Evolutionary conservation across 1,140 invertebrate genomes (phyloP), one percentile per base, ranked within the genome.

Genomic region (Drosophila tristis): DNA sequence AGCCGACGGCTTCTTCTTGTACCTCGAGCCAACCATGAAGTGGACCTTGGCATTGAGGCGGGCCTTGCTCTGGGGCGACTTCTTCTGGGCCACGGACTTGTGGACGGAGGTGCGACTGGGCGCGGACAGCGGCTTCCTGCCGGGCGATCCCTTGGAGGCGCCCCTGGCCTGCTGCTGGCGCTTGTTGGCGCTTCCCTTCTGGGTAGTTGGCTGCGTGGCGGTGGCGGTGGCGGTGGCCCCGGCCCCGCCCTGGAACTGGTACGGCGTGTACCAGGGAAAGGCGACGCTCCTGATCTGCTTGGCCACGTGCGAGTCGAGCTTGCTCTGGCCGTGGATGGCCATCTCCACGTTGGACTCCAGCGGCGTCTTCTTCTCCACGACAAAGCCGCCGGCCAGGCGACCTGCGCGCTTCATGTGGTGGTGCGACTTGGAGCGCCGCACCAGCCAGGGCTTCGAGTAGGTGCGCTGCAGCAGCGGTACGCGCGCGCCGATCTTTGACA

Each of bases 371-470:
- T 39, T 39, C 35, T 13, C 35, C 11, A 5, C 11, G 0, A 13
- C 35, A 39, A 39, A 5, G 35, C 35, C 35, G 4, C 35, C 35
- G 11, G 7, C 1, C 13, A 6, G 16, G 6, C 15, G n/a, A 39
- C 2, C 1, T 49, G 20, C 26, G 50, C 71, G 13, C 50, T 39
- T 3, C 8, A n/a, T 5, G 16, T 11, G 31, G 16, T 11, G 31
- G 16, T 42, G 8, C 7, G 2, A 3, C 29, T 70, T 44, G 51
- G 0, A 0, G 2, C 42, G 16, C 0, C 39, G 8, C 20, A 71
- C 45, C 31, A 51, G 43, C 71, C 71, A 74, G 9, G 71, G 71
- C 20, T 63, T 71, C 5, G 62, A 58, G 16, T 74, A 74, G 31
- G 11, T 51, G 7, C 71, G 43, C 8, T 20, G n/a, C 5, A 39